phyloP scores from a whole-genome alignment of 2,113 vertebrate genomes.

The Speoplatyrhinus poulsoni region DNA sequence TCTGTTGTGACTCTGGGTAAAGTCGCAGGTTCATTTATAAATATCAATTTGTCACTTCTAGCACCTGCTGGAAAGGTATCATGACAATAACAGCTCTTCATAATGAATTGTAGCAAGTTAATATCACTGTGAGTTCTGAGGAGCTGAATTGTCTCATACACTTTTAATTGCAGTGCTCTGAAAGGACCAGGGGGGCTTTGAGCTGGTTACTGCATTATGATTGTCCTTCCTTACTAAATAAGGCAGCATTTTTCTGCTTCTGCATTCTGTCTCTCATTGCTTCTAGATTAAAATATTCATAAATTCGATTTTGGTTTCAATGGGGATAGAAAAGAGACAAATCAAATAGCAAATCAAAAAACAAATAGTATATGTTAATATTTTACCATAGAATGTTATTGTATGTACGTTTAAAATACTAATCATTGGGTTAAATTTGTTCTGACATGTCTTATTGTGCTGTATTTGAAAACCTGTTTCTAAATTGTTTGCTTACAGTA shows the following conservation, averaged over 20 bases:
- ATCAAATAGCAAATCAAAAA: no score
- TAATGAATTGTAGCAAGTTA: constrained; percentile 18
- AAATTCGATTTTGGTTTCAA: no score
- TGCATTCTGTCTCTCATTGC: background rate
- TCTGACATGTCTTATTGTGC: no score
- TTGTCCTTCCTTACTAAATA: constrained; percentile 6
- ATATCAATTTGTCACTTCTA: background rate
- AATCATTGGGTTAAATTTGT: no score
- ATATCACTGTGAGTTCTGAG: constrained; percentile 2
- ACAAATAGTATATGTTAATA: no score
- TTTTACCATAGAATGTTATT: no score
- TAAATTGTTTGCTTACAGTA: no score
- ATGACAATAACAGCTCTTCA: constrained; percentile 3
- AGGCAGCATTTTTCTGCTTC: constrained; percentile 2
- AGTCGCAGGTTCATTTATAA: constrained; percentile 20
- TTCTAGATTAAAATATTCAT: no score
- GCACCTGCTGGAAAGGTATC: constrained; percentile 23
- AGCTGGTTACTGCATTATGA: background rate
- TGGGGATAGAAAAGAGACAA: background rate
- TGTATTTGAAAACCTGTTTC: no score
- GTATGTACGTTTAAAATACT: no score
- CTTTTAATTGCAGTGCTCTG: constrained; percentile 3
- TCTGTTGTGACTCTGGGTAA: background rate
- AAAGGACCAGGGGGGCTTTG: background rate
- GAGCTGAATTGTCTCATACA: background rate